Conservation (phyloP, 2,888 invertebrate genomes). For the Parnassius mnemosyne region DNA sequence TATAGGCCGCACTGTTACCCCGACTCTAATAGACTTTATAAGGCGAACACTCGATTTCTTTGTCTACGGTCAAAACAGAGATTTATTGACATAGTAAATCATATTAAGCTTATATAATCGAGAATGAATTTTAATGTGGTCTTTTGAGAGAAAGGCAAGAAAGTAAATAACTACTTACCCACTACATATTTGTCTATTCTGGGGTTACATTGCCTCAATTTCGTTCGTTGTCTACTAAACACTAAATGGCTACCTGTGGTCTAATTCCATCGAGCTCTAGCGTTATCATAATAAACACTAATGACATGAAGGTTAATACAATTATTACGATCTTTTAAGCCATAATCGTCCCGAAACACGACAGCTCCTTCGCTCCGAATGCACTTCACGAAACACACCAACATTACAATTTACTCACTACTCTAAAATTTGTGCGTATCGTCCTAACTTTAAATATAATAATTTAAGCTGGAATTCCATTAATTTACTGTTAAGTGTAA, state of each 20-base stretch:
- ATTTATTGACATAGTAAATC: too few species aligned
- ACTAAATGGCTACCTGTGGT: constrained; percentile 8
- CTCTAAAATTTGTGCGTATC: constrained; percentile 78
- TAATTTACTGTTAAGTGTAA: not conserved
- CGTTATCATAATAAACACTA: constrained; percentile 1
- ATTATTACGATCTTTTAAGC: constrained; percentile 6
- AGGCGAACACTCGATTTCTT: too few species aligned
- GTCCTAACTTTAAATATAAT: constrained; percentile 54
- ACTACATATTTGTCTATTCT: constrained; percentile 21
- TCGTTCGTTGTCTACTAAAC: constrained; percentile 25
- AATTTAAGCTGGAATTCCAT: constrained; percentile 39
- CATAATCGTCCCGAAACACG: constrained; percentile 9
- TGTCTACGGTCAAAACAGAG: too few species aligned
- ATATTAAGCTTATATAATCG: not conserved
- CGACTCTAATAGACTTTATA: too few species aligned
- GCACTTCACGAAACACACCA: constrained; percentile 41
- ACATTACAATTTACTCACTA: constrained; percentile 54
- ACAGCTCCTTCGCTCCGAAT: constrained; percentile 32
- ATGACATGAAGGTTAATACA: constrained; percentile 9
- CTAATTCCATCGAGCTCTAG: constrained; percentile 20
- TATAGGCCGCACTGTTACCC: too few species aligned
- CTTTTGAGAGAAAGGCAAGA: not conserved
- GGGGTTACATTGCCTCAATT: constrained; percentile 20
- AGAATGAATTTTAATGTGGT: not conserved
- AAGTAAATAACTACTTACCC: constrained; percentile 7